Evolutionary conservation across 2,113 vertebrate genomes (phyloP), one percentile per base, ranked within the genome.

Genomic region (Ochotona princeps): DNA sequence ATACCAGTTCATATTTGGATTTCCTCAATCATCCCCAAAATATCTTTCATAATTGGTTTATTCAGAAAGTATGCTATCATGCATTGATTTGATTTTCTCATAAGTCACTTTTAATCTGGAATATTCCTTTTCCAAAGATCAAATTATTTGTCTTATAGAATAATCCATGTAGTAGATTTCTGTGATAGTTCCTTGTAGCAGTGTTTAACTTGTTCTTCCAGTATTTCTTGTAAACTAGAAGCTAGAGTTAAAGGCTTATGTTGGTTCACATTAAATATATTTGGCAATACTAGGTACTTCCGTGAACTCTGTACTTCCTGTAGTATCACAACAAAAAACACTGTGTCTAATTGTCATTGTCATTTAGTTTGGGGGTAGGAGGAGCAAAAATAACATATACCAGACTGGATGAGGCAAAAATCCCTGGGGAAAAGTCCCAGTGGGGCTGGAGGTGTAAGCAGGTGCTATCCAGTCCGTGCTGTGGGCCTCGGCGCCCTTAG

Each of bases 181-280:
- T 72, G 49, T 38, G 44, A 65, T 57, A 57, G 25, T 65, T 83
- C 84, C 63, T 75, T 74, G 20, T 47, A 65, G 44, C 51, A 35
- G 15, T 75, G 84, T 83, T 92, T 83, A 80, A 91, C 87, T 86
- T 57, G 92, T 94, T 91, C 65, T 35, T 91, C 94, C 47, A 30
- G 83, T 94, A 91, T 96, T 96, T 95, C 94, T 28, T 94, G 72
- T 95, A 88, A 92, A 73, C 60, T 26, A 12, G 60, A 85, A 76
- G 23, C 69, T 78, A 78, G 47, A n/a, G 89, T 86, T 89, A 95
- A 88, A 94, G 49, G 66, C 47, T 91, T 89, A 86, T 47, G 90
- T 74, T 75, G 66, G 91, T 92, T 87, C 44, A 60, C 21, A 35
- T 44, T 89, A 83, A 82, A 86, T 47, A 35, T 61, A 85, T 91